Conservation (phyloP, 64 coral and sea anemone genomes). For the Hydrozoanthus tunicans region DNA sequence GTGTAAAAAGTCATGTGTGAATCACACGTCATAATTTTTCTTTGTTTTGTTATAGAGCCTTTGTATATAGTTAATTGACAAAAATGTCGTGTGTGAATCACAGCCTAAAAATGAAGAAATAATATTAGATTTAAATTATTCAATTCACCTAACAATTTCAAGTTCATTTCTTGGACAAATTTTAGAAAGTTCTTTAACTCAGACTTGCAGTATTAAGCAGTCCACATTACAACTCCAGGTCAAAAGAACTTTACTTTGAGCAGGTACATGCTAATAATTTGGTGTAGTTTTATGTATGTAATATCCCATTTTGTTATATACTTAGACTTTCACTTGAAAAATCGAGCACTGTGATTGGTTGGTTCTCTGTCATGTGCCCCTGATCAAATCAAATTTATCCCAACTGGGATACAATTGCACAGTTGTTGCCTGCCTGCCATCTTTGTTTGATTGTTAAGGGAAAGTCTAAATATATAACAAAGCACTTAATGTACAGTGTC, state of each 20-base stretch:
- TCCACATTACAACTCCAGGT: conserved; percentile 89
- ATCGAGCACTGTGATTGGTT: too few relatives aligned
- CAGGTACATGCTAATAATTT: conserved; percentile 60
- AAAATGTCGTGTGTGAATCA: background rate
- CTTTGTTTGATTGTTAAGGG: too few relatives aligned
- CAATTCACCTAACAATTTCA: background rate
- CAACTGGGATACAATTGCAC: too few relatives aligned
- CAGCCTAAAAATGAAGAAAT: too few relatives aligned
- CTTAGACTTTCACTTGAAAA: too few relatives aligned
- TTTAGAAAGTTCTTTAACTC: background rate
- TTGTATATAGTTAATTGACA: too few relatives aligned
- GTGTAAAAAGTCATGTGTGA: background rate
- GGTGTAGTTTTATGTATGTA: background rate
- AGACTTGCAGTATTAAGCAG: conserved; percentile 71
- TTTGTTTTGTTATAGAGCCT: background rate
- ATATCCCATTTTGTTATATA: background rate
- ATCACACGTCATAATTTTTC: background rate
- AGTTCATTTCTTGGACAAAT: background rate
- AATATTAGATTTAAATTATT: too few relatives aligned
- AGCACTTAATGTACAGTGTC: too few relatives aligned
- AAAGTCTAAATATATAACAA: too few relatives aligned
- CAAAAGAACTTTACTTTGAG: conserved; percentile 91
- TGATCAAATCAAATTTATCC: too few relatives aligned
- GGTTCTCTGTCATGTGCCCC: too few relatives aligned
- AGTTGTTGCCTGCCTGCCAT: too few relatives aligned